These are phyloP conservation scores for Miichthys miiuy DNA, from an alignment of 2,797 vertebrate genomes.

Conservation along the genomic window DNA sequence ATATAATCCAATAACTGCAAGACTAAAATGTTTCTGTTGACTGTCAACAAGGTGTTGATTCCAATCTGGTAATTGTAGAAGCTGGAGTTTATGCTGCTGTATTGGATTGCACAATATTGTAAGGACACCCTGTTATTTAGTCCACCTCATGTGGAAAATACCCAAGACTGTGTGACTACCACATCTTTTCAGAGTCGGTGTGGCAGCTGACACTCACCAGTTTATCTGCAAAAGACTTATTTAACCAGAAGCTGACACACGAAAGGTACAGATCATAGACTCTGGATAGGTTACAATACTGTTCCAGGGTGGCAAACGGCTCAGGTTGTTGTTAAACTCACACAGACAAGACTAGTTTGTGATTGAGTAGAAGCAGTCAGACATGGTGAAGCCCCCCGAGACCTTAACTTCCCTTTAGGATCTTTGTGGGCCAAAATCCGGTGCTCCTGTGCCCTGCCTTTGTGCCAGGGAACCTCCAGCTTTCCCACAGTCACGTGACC, in stretches of 20 bases:
- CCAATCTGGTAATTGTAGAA: not conserved
- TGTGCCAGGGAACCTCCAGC: conserved; percentile 56
- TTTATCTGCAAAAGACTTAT: conserved; percentile 3
- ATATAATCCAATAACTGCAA: not conserved
- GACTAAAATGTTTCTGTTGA: not conserved
- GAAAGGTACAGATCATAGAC: not conserved
- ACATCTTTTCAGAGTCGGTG: not conserved
- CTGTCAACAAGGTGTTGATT: not conserved
- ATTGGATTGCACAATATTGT: conserved; percentile 13
- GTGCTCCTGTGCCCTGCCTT: conserved; percentile 38
- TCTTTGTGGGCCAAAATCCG: conserved; percentile 44
- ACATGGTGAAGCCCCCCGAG: conserved; percentile 15
- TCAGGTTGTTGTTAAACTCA: conserved; percentile 11
- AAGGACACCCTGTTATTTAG: conserved; percentile 13
- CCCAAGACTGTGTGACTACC: not conserved
- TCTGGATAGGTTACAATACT: not conserved
- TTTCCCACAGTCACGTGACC: conserved; percentile 82
- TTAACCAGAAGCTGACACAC: not conserved
- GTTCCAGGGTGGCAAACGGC: conserved; percentile 2
- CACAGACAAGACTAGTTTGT: conserved; percentile 15
- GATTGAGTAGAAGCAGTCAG: conserved; percentile 28
- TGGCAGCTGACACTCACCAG: not conserved
- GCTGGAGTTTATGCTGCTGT: conserved; percentile 2
- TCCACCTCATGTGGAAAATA: conserved; percentile 9
- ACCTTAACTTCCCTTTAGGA: conserved; percentile 39